phyloP scores from a whole-genome alignment of 2,113 vertebrate species.

The Pagrus major region DNA sequence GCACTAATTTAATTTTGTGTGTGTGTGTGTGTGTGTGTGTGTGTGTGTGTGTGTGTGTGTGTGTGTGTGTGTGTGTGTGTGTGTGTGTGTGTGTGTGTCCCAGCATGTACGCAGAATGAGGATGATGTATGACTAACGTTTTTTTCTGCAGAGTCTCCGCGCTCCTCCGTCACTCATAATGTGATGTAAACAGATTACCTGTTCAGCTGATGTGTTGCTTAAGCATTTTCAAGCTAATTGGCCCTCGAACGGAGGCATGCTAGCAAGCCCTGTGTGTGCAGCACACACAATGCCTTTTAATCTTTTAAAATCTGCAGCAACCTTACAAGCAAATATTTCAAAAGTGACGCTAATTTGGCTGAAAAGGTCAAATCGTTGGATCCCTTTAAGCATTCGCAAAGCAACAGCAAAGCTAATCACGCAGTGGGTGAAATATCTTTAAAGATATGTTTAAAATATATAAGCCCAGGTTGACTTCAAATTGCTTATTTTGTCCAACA shows the following conservation, averaged over 20 bases:
- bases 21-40: constrained; percentile 25
- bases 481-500: background rate
- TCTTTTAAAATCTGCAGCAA: constrained; percentile 34
- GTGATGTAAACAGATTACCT: constrained; percentile 48
- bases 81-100: background rate
- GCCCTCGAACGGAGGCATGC: constrained; percentile 4
- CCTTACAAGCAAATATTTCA: constrained; percentile 10
- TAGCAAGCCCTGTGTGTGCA: constrained; percentile 2
- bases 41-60: constrained; percentile 19
- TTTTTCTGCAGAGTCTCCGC: background rate
- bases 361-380: constrained; percentile 19
- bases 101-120: background rate
- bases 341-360: constrained; percentile 4
- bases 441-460: background rate
- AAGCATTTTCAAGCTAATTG: constrained; percentile 31
- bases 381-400: background rate
- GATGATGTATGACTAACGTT: background rate
- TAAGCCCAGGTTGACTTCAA: background rate
- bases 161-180: constrained; percentile 21
- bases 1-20: constrained; percentile 36
- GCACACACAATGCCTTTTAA: constrained; percentile 15
- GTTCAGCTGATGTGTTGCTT: constrained; percentile 42
- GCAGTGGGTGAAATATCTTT: background rate
- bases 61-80: no score
- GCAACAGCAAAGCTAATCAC: background rate